Conservation (phyloP, 2,888 invertebrate species). For the Serripes groenlandicus region DNA sequence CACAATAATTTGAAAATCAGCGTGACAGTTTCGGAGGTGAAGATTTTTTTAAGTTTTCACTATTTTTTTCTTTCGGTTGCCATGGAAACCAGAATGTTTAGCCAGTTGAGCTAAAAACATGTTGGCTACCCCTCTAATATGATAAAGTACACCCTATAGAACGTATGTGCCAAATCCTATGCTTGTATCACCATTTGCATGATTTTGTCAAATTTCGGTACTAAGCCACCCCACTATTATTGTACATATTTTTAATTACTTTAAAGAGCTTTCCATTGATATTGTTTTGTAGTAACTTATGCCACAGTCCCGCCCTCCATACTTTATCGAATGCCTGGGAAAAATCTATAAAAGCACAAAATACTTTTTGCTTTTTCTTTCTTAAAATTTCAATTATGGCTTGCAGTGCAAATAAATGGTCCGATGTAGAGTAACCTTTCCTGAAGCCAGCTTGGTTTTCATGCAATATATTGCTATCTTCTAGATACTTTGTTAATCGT, state of each 20-base stretch:
- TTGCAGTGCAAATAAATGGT: not conserved
- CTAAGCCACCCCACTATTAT: too few relatives aligned
- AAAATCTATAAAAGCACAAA: not conserved
- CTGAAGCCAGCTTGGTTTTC: constrained; percentile 59
- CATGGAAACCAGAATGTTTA: too few relatives aligned
- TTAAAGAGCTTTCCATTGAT: not conserved
- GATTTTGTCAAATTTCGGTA: too few relatives aligned
- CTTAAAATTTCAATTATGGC: constrained; percentile 7
- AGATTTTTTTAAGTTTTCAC: too few relatives aligned
- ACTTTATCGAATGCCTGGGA: constrained; percentile 24
- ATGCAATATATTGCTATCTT: constrained; percentile 33
- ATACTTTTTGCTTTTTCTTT: not conserved
- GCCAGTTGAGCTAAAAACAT: too few relatives aligned
- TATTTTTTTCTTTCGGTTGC: too few relatives aligned
- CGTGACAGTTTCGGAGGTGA: too few relatives aligned
- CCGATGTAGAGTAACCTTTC: constrained; percentile 34
- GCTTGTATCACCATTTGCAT: too few relatives aligned
- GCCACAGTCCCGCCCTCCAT: constrained; percentile 30
- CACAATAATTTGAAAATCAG: too few relatives aligned
- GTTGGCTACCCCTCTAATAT: too few relatives aligned
- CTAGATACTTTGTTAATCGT: constrained; percentile 38
- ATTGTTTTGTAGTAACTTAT: constrained; percentile 2
- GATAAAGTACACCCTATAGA: too few relatives aligned
- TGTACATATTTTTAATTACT: not conserved
- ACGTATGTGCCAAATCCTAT: too few relatives aligned